Percentiles rank a stretch among this genome's conserved stretches.
Evolutionary conservation across 1,140 invertebrate genomes (phyloP).

Genomic region (Diploscapter pachys): DNA sequence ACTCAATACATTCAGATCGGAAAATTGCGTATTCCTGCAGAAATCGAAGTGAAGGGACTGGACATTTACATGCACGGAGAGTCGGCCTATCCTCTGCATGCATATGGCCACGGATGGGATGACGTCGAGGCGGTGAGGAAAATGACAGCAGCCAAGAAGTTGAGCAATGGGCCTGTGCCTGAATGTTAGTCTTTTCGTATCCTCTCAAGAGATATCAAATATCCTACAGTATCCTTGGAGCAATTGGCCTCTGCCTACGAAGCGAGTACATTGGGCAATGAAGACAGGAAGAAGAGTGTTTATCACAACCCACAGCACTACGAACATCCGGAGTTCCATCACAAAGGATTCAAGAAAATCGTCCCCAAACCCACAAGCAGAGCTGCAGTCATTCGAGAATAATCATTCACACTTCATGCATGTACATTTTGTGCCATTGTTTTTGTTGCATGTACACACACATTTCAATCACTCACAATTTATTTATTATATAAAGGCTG

Average conservation of each 20-base stretch:
- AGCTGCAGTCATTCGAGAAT: no score
- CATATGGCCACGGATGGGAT: slow-evolving; percentile 40
- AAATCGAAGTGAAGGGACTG: slow-evolving; percentile 38
- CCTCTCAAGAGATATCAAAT: no score
- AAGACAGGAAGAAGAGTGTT: slow-evolving; percentile 7
- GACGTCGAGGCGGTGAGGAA: slow-evolving; percentile 16
- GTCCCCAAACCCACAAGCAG: slow-evolving; percentile 8
- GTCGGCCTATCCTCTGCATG: slow-evolving; percentile 36
- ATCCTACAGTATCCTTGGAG: slow-evolving; percentile 35
- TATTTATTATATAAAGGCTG: no score
- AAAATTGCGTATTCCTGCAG: slow-evolving; percentile 37
- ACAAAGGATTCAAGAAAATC: slow-evolving; percentile 18
- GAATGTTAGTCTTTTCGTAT: neutral
- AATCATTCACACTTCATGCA: no score
- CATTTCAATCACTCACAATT: no score
- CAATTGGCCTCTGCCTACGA: slow-evolving; percentile 37
- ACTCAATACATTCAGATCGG: slow-evolving; percentile 22
- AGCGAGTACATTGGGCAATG: slow-evolving; percentile 16
- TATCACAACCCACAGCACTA: slow-evolving; percentile 25
- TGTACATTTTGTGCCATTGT: no score
- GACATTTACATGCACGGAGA: slow-evolving; percentile 44
- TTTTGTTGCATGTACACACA: no score
- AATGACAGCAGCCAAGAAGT: neutral
- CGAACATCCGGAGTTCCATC: slow-evolving; percentile 33
- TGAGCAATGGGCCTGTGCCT: neutral